Evolutionary conservation across 1,140 invertebrate genomes (phyloP).

Genomic region (Philaenus spumarius): DNA sequence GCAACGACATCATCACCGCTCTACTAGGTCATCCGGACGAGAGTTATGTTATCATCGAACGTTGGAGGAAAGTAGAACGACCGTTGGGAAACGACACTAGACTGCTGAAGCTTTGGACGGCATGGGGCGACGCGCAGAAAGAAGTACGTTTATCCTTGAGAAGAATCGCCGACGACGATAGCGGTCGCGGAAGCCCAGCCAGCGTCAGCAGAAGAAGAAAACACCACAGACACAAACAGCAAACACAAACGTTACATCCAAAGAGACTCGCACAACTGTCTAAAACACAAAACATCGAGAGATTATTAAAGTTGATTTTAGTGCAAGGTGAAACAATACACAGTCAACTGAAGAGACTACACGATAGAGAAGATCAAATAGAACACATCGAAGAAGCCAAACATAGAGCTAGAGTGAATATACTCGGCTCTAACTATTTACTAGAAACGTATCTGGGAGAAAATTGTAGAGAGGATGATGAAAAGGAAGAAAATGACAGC

Average conservation of each 20-base stretch:
- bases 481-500: constrained; percentile 21
- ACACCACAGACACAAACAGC: constrained; percentile 16
- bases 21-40: constrained; percentile 40
- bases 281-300: constrained; percentile 45
- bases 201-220: background rate
- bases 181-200: constrained; percentile 23
- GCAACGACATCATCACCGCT: constrained; percentile 65
- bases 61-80: constrained; percentile 61
- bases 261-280: constrained; percentile 25
- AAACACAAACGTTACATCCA: constrained; percentile 26
- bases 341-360: constrained; percentile 54
- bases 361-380: constrained; percentile 72
- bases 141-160: constrained; percentile 52
- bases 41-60: constrained; percentile 52
- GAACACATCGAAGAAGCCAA: constrained; percentile 66
- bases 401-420: constrained; percentile 58
- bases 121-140: constrained; percentile 64
- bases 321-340: constrained; percentile 77
- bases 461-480: constrained; percentile 20
- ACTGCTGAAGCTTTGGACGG: constrained; percentile 63
- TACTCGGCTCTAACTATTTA: constrained; percentile 73
- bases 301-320: constrained; percentile 65
- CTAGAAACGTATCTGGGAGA: constrained; percentile 66
- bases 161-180: constrained; percentile 31
- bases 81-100: constrained; percentile 57